These are phyloP conservation scores for Diorhabda sublineata DNA, from an alignment of 1,140 invertebrate genomes.

Conservation along the genomic window DNA sequence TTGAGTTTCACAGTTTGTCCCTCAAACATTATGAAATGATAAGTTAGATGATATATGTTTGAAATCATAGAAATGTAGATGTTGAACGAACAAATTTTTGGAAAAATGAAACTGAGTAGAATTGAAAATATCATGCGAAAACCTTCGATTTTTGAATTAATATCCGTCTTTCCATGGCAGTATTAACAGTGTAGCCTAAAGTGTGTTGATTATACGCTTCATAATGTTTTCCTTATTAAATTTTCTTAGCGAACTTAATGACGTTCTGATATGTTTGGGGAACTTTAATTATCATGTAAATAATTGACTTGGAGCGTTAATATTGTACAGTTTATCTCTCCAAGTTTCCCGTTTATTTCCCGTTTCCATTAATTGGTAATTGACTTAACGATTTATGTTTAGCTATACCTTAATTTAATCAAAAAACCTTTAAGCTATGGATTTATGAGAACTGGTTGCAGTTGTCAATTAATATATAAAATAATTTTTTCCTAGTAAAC, in stretches of 20 bases:
- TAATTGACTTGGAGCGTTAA: conserved; percentile 37
- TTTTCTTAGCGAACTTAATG: conserved; percentile 39
- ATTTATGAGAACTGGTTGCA: no score
- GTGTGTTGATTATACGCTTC: conserved; percentile 32
- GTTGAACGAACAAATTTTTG: no score
- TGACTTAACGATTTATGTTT: conserved; percentile 4
- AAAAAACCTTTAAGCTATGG: no score
- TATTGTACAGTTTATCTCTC: conserved; percentile 36
- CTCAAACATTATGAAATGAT: no score
- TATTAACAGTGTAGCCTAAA: conserved; percentile 29
- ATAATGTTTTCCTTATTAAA: conserved; percentile 41
- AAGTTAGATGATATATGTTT: no score
- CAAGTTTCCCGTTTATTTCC: conserved; percentile 29
- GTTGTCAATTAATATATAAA: no score
- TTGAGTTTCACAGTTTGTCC: no score
- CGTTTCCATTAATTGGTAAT: conserved; percentile 21
- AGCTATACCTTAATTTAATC: not conserved
- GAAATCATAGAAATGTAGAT: no score
- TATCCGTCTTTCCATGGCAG: not conserved
- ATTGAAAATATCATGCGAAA: no score
- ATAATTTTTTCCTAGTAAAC: no score
- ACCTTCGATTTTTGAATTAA: no score
- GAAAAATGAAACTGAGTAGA: no score
- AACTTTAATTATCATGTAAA: conserved; percentile 37
- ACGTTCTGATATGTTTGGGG: conserved; percentile 36